phyloP scores from a whole-genome alignment of 2,797 vertebrate species.

The Urocyon cinereoargenteus region DNA sequence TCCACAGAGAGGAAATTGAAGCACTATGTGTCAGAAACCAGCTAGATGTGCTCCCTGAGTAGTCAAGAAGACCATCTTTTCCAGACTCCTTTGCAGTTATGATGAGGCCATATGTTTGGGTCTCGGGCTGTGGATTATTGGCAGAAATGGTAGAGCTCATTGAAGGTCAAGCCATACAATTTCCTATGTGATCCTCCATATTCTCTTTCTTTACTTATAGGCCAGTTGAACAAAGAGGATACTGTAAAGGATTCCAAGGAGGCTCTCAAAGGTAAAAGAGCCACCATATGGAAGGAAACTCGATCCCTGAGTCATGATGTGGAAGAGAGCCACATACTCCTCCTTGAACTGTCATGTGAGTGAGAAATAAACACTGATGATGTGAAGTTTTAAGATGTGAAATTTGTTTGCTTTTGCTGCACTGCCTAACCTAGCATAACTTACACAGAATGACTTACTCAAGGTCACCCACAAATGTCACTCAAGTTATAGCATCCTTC shows the following conservation, averaged over 20 bases:
- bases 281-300: background rate
- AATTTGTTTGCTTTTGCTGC: background rate
- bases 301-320: background rate
- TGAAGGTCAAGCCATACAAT: background rate
- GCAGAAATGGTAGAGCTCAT: background rate
- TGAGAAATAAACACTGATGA: background rate
- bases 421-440: background rate
- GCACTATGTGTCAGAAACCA: background rate
- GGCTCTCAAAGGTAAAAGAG: background rate
- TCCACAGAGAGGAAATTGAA: background rate
- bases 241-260: background rate
- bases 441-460: background rate
- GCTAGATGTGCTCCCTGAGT: background rate
- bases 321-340: background rate
- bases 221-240: background rate
- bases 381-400: background rate
- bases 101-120: background rate
- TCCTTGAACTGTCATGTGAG: background rate
- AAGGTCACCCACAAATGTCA: background rate
- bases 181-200: background rate
- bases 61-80: background rate
- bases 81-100: background rate
- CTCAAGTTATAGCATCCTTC: background rate
- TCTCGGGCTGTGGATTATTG: background rate
- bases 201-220: background rate